phyloP scores from a whole-genome alignment of 1,140 invertebrate genomes.

The Solenopsis fugax region DNA sequence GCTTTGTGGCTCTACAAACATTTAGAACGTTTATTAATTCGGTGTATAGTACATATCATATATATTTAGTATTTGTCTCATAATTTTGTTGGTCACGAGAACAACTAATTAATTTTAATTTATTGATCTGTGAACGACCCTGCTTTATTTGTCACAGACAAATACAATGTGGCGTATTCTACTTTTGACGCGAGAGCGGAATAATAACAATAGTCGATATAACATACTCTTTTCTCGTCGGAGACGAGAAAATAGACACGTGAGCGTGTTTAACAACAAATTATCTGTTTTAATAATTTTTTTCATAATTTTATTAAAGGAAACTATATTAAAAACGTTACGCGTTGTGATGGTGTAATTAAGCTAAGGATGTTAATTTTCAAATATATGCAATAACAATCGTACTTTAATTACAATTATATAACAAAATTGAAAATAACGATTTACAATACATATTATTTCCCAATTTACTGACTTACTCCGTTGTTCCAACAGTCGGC shows the following conservation, averaged over 20 bases:
- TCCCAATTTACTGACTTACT: background rate
- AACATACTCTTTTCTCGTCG: background rate
- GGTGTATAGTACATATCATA: background rate
- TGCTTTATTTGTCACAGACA: constrained; percentile 16
- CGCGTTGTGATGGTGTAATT: background rate
- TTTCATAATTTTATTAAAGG: background rate
- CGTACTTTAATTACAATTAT: background rate
- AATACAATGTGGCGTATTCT: background rate
- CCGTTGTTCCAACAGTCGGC: background rate
- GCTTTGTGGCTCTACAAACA: constrained; percentile 47
- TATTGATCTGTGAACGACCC: constrained; percentile 7
- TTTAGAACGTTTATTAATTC: constrained; percentile 54
- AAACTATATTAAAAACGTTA: background rate
- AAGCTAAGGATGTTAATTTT: background rate
- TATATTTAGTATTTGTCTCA: constrained; percentile 3
- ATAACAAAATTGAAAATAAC: background rate
- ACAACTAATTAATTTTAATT: constrained; percentile 43
- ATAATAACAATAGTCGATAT: background rate
- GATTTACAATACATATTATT: constrained; percentile 7
- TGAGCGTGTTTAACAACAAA: background rate
- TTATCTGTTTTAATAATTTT: background rate
- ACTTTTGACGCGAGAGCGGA: background rate
- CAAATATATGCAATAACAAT: background rate
- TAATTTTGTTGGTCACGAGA: constrained; percentile 24
- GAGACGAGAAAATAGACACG: background rate